Evolutionary conservation across 2,888 invertebrate species (phyloP), one percentile per base, ranked within the genome.

Genomic region (Ophion ventricosus): DNA sequence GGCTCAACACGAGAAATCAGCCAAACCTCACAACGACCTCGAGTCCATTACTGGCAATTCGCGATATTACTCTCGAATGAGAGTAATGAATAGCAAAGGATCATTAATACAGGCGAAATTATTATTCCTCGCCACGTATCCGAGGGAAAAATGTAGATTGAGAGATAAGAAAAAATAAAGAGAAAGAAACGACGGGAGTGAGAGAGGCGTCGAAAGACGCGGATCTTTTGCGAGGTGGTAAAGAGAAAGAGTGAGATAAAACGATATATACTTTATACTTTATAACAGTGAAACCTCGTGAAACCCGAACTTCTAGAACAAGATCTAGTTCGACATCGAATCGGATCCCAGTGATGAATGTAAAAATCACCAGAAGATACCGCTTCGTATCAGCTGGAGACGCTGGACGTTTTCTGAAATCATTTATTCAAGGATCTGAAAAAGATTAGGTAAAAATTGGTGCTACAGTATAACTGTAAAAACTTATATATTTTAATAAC

Each of bases 191-290:
- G 49, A 2, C 49, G 40, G 56, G 49, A 66, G 66, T 17, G 35
- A 74, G 35, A 29, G 54, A 79, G 57, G 66, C 80, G 83, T 69
- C 76, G 76, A 75, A 79, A 67, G 56, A 66, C 67, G 8, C 25
- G 64, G 43, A 49, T 75, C 67, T 76, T 63, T 29, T 54, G 67
- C 35, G 29, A 35, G 29, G 72, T 56, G 20, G 49, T 49, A 17
- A 17, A 49, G 49, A 49, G 49, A 40, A n/a, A 23, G 43, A 72
- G 54, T 76, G 66, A 67, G 49, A 82, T 35, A 79, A 14, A 61
- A 83, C 23, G 54, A 59, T 49, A 26, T 80, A 77, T 72, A 67
- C 61, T 57, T 61, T 56, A 59, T n/a, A 56, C 25, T 56, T n/a
- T 56, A 2, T n/a, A n/a, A n/a, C n/a, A n/a, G n/a, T n/a, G n/a